A percentile compares a stretch with the other conserved stretches of the same genome.
Evolutionary conservation across 2,797 vertebrate genomes (phyloP).

Genomic region (Karalla daura): DNA sequence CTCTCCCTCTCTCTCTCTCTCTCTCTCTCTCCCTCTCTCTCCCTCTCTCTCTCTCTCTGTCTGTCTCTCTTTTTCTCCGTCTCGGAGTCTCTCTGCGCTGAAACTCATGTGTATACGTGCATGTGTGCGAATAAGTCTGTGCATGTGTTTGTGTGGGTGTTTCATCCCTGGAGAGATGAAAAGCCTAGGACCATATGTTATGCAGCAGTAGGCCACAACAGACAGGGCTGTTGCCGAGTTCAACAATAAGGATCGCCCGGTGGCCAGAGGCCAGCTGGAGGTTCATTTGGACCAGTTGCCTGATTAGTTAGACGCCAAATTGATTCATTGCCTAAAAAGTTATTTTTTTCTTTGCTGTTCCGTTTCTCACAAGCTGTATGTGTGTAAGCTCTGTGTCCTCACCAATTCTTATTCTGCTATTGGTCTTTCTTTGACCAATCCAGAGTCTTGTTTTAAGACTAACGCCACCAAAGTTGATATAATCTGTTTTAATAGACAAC

Average conservation of each 20-base stretch:
- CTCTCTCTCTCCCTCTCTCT: constrained; percentile 36
- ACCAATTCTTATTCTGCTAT: constrained; percentile 3
- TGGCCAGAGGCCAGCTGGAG: constrained; percentile 61
- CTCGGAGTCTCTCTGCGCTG: constrained; percentile 17
- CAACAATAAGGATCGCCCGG: constrained; percentile 60
- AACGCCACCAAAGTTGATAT: too few species aligned
- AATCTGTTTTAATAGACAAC: too few species aligned
- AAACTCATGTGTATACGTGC: constrained; percentile 28
- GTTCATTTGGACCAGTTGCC: constrained; percentile 49
- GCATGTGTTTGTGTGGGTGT: constrained; percentile 75
- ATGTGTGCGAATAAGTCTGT: constrained; percentile 45
- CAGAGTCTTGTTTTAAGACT: constrained; percentile 1
- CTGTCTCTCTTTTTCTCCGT: not conserved
- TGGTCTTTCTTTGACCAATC: constrained; percentile 20
- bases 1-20: constrained; percentile 16
- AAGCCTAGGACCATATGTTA: constrained; percentile 73
- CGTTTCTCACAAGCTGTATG: constrained; percentile 27
- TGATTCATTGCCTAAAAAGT: constrained; percentile 39
- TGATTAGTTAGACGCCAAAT: constrained; percentile 51
- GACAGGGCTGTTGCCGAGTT: constrained; percentile 58
- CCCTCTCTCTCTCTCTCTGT: constrained; percentile 31
- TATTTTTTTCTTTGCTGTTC: constrained; percentile 25
- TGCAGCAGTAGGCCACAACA: constrained; percentile 75
- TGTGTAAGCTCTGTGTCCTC: constrained; percentile 26
- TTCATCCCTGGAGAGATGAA: constrained; percentile 76